A percentile compares a stretch with the other conserved stretches of the same genome.
Conservation (phyloP, 2,888 invertebrate species). For the Drosophila formosana region DNA sequence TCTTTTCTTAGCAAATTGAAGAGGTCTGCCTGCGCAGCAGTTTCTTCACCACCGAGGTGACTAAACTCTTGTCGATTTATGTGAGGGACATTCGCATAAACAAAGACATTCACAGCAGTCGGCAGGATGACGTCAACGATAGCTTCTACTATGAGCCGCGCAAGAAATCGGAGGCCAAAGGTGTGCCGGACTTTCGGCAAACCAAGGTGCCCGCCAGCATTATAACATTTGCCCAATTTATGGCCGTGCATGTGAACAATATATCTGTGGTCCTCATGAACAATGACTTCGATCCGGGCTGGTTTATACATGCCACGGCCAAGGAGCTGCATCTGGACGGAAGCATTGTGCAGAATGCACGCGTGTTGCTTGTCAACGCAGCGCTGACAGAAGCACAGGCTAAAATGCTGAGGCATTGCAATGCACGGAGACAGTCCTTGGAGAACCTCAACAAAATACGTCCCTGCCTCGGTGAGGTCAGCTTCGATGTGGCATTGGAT, state of each 20-base stretch:
- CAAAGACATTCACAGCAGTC: conserved; percentile 88
- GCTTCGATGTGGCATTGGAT: conserved; percentile 91
- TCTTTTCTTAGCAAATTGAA: conserved; percentile 89
- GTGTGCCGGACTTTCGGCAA: conserved; percentile 89
- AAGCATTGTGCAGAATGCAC: conserved; percentile 89
- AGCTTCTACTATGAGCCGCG: conserved; percentile 84
- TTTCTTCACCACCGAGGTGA: conserved; percentile 94
- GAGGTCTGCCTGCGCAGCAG: conserved; percentile 94
- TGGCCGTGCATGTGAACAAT: conserved; percentile 93
- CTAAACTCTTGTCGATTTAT: conserved; percentile 93
- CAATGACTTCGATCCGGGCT: conserved; percentile 88
- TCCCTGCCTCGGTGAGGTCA: conserved; percentile 90
- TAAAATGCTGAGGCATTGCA: conserved; percentile 84
- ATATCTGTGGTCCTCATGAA: conserved; percentile 88
- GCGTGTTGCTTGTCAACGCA: conserved; percentile 90
- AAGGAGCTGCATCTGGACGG: conserved; percentile 89
- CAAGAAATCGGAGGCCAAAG: conserved; percentile 70
- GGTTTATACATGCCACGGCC: conserved; percentile 90
- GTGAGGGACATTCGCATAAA: conserved; percentile 92
- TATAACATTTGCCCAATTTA: conserved; percentile 94
- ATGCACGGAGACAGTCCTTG: conserved; percentile 82
- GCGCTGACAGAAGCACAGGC: conserved; percentile 88
- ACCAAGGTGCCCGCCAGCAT: conserved; percentile 92
- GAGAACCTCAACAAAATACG: conserved; percentile 86
- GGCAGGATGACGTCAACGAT: conserved; percentile 61